Evolutionary conservation across 2,888 invertebrate species (phyloP).

Genomic region (Meiosimyza decipiens): DNA sequence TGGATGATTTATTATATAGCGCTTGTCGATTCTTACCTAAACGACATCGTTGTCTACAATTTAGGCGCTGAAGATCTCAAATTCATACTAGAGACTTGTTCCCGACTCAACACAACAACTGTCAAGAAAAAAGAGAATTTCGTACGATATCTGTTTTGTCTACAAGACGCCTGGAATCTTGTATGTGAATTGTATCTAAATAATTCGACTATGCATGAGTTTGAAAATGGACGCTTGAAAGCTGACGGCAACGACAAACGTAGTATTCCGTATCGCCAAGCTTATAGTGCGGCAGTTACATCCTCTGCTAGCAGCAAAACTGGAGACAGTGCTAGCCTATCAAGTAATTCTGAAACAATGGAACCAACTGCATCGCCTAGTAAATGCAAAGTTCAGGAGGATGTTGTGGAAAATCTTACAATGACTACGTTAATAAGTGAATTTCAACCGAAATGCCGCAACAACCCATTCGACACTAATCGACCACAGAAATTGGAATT

Average conservation of each 20-base stretch:
- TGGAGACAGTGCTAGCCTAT: constrained; percentile 48
- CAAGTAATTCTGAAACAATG: constrained; percentile 49
- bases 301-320: constrained; percentile 52
- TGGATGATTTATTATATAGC: constrained; percentile 91
- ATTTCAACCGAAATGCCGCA: constrained; percentile 65
- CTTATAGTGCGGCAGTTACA: constrained; percentile 39
- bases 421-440: constrained; percentile 66
- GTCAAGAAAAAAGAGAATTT: constrained; percentile 71
- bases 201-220: constrained; percentile 63
- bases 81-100: constrained; percentile 73
- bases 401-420: constrained; percentile 63
- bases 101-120: constrained; percentile 69
- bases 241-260: constrained; percentile 45
- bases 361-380: constrained; percentile 51
- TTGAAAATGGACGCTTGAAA: constrained; percentile 57
- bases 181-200: constrained; percentile 71
- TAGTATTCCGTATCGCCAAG: constrained; percentile 40
- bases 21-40: constrained; percentile 85
- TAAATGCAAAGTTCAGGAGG: constrained; percentile 51
- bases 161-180: constrained; percentile 73
- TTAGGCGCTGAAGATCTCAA: constrained; percentile 73
- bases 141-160: constrained; percentile 72
- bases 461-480: constrained; percentile 66
- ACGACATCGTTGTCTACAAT: constrained; percentile 75
- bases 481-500: constrained; percentile 63